Percentiles rank a stretch among this genome's conserved stretches.
phyloP scores from a whole-genome alignment of 2,113 vertebrate genomes.

The Bos javanicus region DNA sequence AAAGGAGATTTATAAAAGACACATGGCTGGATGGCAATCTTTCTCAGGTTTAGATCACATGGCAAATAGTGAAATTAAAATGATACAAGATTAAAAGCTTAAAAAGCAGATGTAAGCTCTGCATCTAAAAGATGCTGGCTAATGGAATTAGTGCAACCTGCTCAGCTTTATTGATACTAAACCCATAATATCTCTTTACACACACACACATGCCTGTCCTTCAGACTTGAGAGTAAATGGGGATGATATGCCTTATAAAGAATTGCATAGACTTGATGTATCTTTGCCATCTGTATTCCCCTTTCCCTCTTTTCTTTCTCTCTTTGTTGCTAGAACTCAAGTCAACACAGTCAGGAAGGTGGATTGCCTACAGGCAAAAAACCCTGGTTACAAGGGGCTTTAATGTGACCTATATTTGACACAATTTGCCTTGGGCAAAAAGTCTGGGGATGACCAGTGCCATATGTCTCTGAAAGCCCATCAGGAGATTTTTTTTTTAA shows the following conservation, averaged over 20 bases:
- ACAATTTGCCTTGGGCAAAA: conserved; percentile 45
- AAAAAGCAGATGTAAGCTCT: background rate
- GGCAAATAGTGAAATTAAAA: background rate
- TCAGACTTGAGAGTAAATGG: background rate
- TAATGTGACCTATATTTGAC: conserved; percentile 42
- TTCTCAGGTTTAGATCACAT: background rate
- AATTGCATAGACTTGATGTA: background rate
- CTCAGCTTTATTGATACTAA: background rate
- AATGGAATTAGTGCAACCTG: background rate
- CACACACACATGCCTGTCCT: background rate
- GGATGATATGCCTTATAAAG: background rate
- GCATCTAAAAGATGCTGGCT: background rate
- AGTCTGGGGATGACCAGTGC: conserved; percentile 45
- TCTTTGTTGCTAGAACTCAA: background rate
- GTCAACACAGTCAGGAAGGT: conserved; percentile 9
- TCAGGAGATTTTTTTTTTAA: background rate
- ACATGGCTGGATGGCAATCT: background rate
- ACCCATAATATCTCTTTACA: background rate
- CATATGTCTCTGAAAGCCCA: background rate
- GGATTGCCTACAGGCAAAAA: conserved; percentile 2
- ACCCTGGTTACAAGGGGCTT: background rate
- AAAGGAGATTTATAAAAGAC: background rate
- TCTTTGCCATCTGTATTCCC: background rate
- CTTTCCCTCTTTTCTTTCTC: background rate
- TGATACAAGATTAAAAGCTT: background rate